Evolutionary conservation across 2,888 invertebrate genomes (phyloP), one percentile per base, ranked within the genome.

Genomic region (Physocephala rufipes): DNA sequence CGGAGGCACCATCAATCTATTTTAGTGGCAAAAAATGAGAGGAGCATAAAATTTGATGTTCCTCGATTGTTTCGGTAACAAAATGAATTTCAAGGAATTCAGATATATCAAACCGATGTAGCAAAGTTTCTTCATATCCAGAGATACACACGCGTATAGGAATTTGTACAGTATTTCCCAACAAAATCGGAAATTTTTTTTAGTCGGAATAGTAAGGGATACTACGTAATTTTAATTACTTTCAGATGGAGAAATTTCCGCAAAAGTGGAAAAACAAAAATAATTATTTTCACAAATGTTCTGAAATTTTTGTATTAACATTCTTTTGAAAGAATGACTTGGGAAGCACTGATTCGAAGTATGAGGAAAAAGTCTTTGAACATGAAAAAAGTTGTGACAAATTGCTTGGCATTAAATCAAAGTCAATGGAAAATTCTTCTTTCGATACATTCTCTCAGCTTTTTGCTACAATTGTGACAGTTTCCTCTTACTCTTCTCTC

Each of bases 381-480:
- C 36, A 36, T 19, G 45, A 12, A 64, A 28, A 28, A 66, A 76
- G 76, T 80, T 74, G 76, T 76, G 76, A 77, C 76, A 74, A 75
- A 77, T 74, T 75, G 74, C 66, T 67, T 64, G 70, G 74, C 74
- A 76, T 76, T 77, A 77, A 76, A 77, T 76, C 77, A 77, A 77
- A 74, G 75, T 73, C 51, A 43, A 45, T 67, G 16, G 45, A 67
- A 67, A 67, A 58, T 67, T 65, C 21, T 67, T 53, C 53, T 36
- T 36, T 4, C 36, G 36, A 36, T 36, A 36, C n/a, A n/a, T n/a
- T n/a, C n/a, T n/a, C n/a, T n/a, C n/a, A n/a, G n/a, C n/a, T 36
- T 36, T 36, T 36, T 36, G 4, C 36, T 36, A 7, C 36, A 7
- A 36, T 36, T 36, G 4, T 9, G 4, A 36, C 4, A 4, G 4